Base-by-base conservation (phyloP, 2,888 invertebrate genomes). In the Chymomyza fuscimana region DNA sequence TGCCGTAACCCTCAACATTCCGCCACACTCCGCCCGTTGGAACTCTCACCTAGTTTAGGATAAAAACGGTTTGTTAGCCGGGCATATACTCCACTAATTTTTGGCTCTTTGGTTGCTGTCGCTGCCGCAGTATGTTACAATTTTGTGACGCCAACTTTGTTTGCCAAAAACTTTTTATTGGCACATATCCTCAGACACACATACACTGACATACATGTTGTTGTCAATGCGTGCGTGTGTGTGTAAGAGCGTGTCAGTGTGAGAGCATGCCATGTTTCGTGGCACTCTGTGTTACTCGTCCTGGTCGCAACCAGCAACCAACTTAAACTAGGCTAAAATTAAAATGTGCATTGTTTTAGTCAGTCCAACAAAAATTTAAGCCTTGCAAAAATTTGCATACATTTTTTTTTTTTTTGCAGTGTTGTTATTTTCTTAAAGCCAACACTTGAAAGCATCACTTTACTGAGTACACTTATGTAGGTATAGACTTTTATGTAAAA, bases 61-160 rank as follows among this genome's bases (percentile, higher is more conserved):
- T 19, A 54, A 54, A 54, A 71, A 61, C 52, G 52, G 51, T 68
- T 64, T 64, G 71, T 62, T 59, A 25, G 64, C 46, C 62, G 58
- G 29, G 58, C 58, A 54, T 54, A 51, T 3, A 75, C 69, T 69
- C 74, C 74, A 74, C 69, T 76, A 70, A 81, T 79, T 86, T 86
- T 80, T 77, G 69, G 60, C 74, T 56, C 50, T 65, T 32, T 32
- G 32, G 51, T 73, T 51, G 32, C 56, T 52, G 16, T 22, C 60
- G 16, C 58, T 52, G 51, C 68, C 71, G 82, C 87, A 82, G 80
- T 74, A 74, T 77, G 77, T 86, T 79, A 76, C 86, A 87, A 76
- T 80, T 86, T 80, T 80, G 84, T 84, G 85, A 83, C 88, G 85
- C 85, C 85, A 86, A 86, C 84, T 86, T 86, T 86, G 85, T 86